A percentile compares a stretch with the other conserved stretches of the same genome.
phyloP scores from a whole-genome alignment of 2,113 vertebrate genomes.

The Sinocyclocheilus anophthalmus region DNA sequence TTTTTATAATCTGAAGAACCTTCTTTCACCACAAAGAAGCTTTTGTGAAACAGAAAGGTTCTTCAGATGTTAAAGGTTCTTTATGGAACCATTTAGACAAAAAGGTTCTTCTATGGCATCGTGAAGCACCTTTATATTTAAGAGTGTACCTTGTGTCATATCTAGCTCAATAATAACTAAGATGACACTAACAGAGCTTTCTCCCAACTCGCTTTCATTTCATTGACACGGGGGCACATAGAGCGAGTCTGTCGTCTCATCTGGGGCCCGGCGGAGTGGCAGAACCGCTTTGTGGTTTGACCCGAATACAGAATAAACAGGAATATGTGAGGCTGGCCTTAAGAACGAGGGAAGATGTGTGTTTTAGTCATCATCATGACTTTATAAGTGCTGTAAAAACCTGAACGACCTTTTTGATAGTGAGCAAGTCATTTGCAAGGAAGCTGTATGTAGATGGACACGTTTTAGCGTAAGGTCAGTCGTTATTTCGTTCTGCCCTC shows the following conservation, averaged over 20 bases:
- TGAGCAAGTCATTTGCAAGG: background rate
- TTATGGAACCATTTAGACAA: no score
- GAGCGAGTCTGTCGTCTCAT: background rate
- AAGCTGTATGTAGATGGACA: background rate
- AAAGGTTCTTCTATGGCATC: no score
- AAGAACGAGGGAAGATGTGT: background rate
- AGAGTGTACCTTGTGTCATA: background rate
- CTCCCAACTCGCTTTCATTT: background rate
- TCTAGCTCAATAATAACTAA: background rate
- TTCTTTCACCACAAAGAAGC: no score
- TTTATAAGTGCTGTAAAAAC: background rate
- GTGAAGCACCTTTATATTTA: no score
- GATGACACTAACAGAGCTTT: background rate
- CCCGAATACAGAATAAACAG: constrained; percentile 41
- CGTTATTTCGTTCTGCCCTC: background rate
- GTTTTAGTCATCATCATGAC: background rate
- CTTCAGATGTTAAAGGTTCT: no score
- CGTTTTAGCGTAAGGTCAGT: background rate
- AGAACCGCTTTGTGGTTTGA: constrained; percentile 44
- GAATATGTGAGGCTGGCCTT: constrained; percentile 15
- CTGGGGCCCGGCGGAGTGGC: background rate
- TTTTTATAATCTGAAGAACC: no score
- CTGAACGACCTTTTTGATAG: background rate
- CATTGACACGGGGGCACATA: background rate
- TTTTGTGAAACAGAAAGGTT: no score